Evolutionary conservation across 1,140 invertebrate genomes (phyloP).

Genomic region (Drosophila erecta): DNA sequence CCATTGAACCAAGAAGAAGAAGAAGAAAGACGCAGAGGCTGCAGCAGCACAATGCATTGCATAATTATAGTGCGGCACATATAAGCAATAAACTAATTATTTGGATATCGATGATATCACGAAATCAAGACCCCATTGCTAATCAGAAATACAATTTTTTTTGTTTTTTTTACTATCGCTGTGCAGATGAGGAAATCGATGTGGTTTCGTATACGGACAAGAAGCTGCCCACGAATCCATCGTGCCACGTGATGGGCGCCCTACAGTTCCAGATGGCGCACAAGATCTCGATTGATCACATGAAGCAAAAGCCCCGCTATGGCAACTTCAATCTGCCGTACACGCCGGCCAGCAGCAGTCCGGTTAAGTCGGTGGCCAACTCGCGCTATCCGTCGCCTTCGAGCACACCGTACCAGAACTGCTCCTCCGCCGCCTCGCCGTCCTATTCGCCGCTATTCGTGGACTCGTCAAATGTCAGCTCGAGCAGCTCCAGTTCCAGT

Average conservation of each 20-base stretch:
- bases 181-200: slow-evolving; percentile 93
- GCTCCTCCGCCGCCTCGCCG: slow-evolving; percentile 17
- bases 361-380: slow-evolving; percentile 74
- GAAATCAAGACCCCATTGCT: neutral
- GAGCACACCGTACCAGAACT: slow-evolving; percentile 61
- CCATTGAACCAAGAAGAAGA: slow-evolving; percentile 55
- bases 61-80: neutral
- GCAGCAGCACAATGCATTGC: slow-evolving; percentile 12
- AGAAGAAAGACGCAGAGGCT: slow-evolving; percentile 8
- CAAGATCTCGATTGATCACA: slow-evolving; percentile 59
- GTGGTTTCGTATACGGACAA: slow-evolving; percentile 90
- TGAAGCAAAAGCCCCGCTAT: slow-evolving; percentile 33
- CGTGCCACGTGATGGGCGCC: slow-evolving; percentile 87
- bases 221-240: slow-evolving; percentile 87
- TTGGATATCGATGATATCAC: neutral
- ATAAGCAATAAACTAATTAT: neutral
- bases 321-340: slow-evolving; percentile 63
- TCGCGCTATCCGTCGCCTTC: slow-evolving; percentile 69
- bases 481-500: slow-evolving; percentile 36
- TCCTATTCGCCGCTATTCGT: slow-evolving; percentile 29
- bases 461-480: slow-evolving; percentile 38
- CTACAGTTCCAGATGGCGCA: slow-evolving; percentile 85
- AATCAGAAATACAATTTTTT: neutral
- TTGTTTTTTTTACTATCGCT: slow-evolving; percentile 26
- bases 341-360: slow-evolving; percentile 80